Percentiles rank a stretch among this genome's conserved stretches.
Conservation (phyloP, 2,797 vertebrate genomes). For the Remorina albescens region DNA sequence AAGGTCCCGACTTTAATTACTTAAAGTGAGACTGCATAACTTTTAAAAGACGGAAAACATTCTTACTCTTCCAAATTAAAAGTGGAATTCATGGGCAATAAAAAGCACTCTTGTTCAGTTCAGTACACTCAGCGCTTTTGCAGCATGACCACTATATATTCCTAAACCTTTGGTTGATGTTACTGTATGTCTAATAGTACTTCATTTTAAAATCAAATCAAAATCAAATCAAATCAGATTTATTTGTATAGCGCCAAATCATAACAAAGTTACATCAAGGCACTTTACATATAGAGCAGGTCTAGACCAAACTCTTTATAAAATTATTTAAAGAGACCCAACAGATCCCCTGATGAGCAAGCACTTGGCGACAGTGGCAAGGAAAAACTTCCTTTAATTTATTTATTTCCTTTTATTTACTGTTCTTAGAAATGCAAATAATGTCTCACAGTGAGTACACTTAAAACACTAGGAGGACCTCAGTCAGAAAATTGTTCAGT, state of each 20-base stretch:
- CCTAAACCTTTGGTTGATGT: not conserved
- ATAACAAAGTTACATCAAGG: no score
- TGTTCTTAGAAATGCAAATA: not conserved
- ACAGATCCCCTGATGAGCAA: no score
- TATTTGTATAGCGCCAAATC: no score
- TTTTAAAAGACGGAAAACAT: slow-evolving; percentile 14
- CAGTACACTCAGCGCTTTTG: not conserved
- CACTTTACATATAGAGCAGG: no score
- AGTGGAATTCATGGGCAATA: slow-evolving; percentile 25
- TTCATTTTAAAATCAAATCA: not conserved
- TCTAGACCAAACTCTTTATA: no score
- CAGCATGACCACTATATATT: not conserved
- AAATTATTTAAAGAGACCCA: no score
- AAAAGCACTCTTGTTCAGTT: not conserved
- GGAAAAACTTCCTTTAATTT: no score
- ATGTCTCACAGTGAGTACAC: not conserved
- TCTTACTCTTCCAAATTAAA: slow-evolving; percentile 18
- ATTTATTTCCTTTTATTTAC: no score
- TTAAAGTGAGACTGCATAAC: slow-evolving; percentile 30
- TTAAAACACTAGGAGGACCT: not conserved
- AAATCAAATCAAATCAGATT: no score
- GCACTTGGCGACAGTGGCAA: no score
- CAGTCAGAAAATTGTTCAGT: not conserved
- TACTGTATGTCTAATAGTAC: not conserved
- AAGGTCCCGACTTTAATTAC: slow-evolving; percentile 47